Evolutionary conservation across 2,888 invertebrate genomes (phyloP), one percentile per base, ranked within the genome.

Genomic region (Cheiracanthium punctorium): DNA sequence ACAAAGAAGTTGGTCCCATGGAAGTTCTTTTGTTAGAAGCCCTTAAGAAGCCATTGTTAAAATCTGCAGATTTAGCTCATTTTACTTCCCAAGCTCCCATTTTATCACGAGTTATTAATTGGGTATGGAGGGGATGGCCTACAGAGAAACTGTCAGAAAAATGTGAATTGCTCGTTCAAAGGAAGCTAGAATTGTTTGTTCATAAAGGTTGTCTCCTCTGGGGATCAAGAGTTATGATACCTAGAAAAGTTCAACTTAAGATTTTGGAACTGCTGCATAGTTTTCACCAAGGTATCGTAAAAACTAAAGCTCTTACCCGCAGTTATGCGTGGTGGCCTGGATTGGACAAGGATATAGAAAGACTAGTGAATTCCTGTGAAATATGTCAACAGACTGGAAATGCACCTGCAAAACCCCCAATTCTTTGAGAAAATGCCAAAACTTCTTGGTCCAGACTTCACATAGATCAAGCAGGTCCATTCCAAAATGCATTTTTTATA

Each of bases 401-500:
- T 52, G 32, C 43, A 24, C 79, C 71, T 41, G 8, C 7, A 0
- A 28, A 30, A 10, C 52, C 74, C 0, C 24, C 48, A 0, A 30
- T 48, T 17, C 17, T 30, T 5, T 76, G 76, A 65, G 29, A 20
- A 8, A 24, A 10, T 41, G 41, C 80, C 4, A 58, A 41, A 67
- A 76, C 69, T 29, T 7, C 65, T 0, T 76, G 76, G 65, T 7
- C 30, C 4, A 1, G 76, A 1, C 8, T 71, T 12, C 67, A 71
- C 20, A 20, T 82, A n/a, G 82, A 82, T 1, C 75, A 24, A 41
- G 88, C 73, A 89, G 90, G 30, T 29, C 80, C 89, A 10, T 73
- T 84, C 85, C 37, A 88, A 64, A 74, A 89, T 58, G 8, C 71
- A 80, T 28, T 89, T 85, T 90, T 89, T 71, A 52, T 90, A 7